These are phyloP conservation scores for Protosalanx chinensis DNA, from an alignment of 2,797 vertebrate genomes.

Conservation along the genomic window DNA sequence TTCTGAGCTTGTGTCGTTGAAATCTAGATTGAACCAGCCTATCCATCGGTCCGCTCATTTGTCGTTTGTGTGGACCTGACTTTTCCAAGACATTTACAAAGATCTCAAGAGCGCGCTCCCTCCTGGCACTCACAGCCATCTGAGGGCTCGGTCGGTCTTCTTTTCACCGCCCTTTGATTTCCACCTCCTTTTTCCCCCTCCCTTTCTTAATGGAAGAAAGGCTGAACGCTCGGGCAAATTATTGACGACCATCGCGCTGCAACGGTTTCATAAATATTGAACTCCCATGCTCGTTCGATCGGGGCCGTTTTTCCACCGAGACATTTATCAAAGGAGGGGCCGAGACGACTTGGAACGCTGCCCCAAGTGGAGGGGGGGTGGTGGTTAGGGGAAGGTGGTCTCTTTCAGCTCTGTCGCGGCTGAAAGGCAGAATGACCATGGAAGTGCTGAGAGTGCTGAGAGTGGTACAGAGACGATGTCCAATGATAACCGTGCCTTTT, in stretches of 20 bases:
- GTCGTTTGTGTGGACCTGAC: not conserved
- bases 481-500: not conserved
- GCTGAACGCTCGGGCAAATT: conserved; percentile 23
- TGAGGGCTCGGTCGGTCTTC: conserved; percentile 8
- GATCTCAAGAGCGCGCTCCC: not conserved
- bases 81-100: not conserved
- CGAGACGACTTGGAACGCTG: not conserved
- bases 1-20: too few relatives aligned
- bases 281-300: conserved; percentile 25
- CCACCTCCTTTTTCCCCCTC: not conserved
- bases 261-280: conserved; percentile 26
- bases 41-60: not conserved
- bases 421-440: not conserved
- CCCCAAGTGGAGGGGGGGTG: not conserved
- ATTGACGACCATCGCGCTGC: conserved; percentile 29
- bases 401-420: not conserved
- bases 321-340: conserved; percentile 13
- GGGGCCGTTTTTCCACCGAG: conserved; percentile 17
- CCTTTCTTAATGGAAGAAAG: conserved; percentile 27
- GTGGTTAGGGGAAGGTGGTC: not conserved
- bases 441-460: not conserved
- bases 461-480: not conserved
- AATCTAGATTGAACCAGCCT: not conserved
- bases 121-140: conserved; percentile 9
- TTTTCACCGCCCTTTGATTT: conserved; percentile 24